Conservation (phyloP, 2,888 invertebrate species). For the Apotomis capreana region DNA sequence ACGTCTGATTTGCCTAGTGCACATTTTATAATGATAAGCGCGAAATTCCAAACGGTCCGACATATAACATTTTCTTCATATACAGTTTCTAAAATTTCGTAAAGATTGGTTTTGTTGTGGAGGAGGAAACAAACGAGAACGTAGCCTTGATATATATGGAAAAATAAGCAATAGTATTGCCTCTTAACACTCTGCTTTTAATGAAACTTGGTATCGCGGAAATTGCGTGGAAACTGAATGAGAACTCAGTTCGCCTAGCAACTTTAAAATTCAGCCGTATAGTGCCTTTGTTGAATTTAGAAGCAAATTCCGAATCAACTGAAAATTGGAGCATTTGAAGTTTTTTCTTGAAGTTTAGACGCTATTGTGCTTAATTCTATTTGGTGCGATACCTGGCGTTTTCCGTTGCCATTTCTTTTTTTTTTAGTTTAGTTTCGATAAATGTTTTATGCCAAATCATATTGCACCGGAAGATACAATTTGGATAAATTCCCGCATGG, state of each 20-base stretch:
- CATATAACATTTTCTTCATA: no score
- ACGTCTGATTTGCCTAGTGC: no score
- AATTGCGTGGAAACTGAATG: slow-evolving; percentile 75
- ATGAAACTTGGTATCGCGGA: slow-evolving; percentile 69
- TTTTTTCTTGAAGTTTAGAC: slow-evolving; percentile 18
- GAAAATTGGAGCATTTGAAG: slow-evolving; percentile 51
- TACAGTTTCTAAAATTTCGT: no score
- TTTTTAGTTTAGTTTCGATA: not conserved
- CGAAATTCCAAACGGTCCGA: no score
- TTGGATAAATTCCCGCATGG: no score
- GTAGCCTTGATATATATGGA: no score
- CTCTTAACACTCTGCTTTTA: slow-evolving; percentile 58
- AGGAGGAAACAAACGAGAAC: no score
- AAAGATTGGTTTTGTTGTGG: no score
- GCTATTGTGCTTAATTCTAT: slow-evolving; percentile 4
- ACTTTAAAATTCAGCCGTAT: slow-evolving; percentile 68
- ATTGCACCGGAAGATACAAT: no score
- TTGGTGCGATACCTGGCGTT: not conserved
- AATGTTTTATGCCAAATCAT: not conserved
- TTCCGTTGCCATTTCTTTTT: not conserved
- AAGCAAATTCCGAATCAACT: slow-evolving; percentile 61
- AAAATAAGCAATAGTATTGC: no score
- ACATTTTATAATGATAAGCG: no score
- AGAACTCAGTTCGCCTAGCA: slow-evolving; percentile 64
- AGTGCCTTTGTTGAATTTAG: slow-evolving; percentile 73